Percentiles rank a stretch among this genome's conserved stretches.
Conservation (phyloP, 2,113 vertebrate genomes). For the Pangasianodon gigas region DNA sequence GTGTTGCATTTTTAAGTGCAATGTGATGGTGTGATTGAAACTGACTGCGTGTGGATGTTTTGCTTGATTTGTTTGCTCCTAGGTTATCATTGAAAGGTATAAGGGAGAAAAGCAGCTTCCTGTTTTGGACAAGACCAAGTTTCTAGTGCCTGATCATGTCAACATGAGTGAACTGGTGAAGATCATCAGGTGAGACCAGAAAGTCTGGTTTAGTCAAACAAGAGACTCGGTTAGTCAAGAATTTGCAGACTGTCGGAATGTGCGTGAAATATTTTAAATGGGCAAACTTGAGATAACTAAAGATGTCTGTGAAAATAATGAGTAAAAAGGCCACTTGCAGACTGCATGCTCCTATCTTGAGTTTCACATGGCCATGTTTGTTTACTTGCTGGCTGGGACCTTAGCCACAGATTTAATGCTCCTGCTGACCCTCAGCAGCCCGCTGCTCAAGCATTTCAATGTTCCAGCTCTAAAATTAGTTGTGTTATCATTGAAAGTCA, state of each 20-base stretch:
- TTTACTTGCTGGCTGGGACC: conserved; percentile 39
- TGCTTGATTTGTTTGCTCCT: conserved; percentile 7
- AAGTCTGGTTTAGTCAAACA: neutral
- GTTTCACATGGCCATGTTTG: conserved; percentile 34
- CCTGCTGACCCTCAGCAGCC: conserved; percentile 9
- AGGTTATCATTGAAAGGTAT: conserved; percentile 98
- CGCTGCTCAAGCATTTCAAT: conserved; percentile 9
- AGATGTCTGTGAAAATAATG: neutral
- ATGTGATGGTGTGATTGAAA: neutral
- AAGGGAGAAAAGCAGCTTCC: conserved; percentile 98
- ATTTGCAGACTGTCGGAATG: neutral
- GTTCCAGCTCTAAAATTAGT: conserved; percentile 38
- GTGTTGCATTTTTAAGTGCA: neutral
- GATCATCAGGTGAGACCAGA: conserved; percentile 86
- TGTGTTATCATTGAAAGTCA: conserved; percentile 22
- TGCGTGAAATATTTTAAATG: neutral
- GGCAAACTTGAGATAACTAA: neutral
- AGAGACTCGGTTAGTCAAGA: neutral
- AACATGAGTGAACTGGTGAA: conserved; percentile 99
- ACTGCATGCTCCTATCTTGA: neutral
- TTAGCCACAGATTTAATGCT: conserved; percentile 18
- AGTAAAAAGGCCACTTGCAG: neutral
- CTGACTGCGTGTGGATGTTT: neutral
- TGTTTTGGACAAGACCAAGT: conserved; percentile 98
- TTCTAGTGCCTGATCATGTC: conserved; percentile 96